A percentile compares a stretch with the other conserved stretches of the same genome.
phyloP scores from a whole-genome alignment of 2,113 vertebrate genomes.

The Mellivora capensis region DNA sequence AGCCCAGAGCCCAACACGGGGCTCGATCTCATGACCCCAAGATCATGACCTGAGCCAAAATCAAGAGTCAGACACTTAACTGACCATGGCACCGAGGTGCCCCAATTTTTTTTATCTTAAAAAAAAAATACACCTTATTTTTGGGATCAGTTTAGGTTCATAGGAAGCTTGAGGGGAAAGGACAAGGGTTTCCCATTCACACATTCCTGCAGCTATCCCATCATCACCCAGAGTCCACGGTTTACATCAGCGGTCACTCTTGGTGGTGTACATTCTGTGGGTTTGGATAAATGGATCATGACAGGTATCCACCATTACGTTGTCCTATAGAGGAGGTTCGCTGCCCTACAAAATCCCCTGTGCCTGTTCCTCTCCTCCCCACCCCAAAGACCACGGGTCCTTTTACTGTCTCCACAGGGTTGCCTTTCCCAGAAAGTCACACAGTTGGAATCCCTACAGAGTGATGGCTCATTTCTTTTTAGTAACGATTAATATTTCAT shows the following conservation, averaged over 20 bases:
- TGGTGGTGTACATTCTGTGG: too few species aligned
- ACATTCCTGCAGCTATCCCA: neutral
- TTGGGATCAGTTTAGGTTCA: neutral
- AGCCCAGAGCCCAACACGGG: neutral
- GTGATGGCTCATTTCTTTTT: neutral
- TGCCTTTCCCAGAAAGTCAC: neutral
- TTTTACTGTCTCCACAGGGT: neutral
- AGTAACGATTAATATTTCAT: neutral
- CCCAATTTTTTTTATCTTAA: neutral
- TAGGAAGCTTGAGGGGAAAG: neutral
- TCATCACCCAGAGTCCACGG: neutral
- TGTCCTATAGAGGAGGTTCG: fast-evolving
- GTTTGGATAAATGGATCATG: neutral
- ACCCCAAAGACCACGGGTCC: fast-evolving
- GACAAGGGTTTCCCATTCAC: neutral
- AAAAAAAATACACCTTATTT: neutral
- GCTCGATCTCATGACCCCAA: neutral
- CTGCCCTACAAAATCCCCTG: neutral
- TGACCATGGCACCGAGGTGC: neutral
- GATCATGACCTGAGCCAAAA: neutral
- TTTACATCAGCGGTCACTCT: neutral
- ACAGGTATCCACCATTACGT: fast-evolving
- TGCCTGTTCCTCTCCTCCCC: neutral
- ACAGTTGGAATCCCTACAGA: neutral
- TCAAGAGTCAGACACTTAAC: neutral